phyloP scores from a whole-genome alignment of 1,140 invertebrate genomes.

The Brachionus asplanchnoidis region DNA sequence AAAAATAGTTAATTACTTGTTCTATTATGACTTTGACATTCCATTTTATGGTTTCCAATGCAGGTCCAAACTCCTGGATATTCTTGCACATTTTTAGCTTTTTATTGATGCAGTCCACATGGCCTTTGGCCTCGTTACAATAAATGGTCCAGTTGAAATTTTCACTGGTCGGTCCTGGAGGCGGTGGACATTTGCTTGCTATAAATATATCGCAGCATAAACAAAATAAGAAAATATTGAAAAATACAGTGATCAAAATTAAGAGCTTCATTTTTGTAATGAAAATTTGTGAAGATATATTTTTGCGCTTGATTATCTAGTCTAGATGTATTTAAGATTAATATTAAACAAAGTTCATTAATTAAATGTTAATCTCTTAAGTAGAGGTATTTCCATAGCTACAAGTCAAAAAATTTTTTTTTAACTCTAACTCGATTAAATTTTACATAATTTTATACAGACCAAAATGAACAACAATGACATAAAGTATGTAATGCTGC shows the following conservation, averaged over 20 bases:
- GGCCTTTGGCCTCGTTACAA: constrained; percentile 25
- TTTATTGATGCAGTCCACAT: constrained; percentile 41
- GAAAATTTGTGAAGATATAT: neutral
- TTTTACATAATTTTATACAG: constrained; percentile 7
- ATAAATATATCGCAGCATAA: constrained; percentile 37
- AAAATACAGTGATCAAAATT: constrained; percentile 4
- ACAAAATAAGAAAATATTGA: neutral
- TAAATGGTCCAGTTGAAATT: constrained; percentile 28
- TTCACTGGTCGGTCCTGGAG: neutral
- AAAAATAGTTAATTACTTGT: neutral
- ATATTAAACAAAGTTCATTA: constrained; percentile 23
- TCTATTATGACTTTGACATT: constrained; percentile 22
- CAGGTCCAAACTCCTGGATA: constrained; percentile 38
- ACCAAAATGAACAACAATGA: constrained; percentile 10
- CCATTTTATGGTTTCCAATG: constrained; percentile 38
- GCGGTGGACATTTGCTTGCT: constrained; percentile 28
- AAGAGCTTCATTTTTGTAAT: constrained; percentile 2
- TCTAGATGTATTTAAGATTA: neutral
- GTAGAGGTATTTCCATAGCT: constrained; percentile 8
- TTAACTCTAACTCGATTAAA: neutral
- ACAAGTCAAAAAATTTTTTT: neutral
- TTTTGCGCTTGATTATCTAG: neutral
- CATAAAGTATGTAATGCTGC: constrained; percentile 37
- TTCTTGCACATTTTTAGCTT: constrained; percentile 14
- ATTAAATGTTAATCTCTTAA: constrained; percentile 33